These are phyloP conservation scores for Clarias laeviceps DNA, from an alignment of 2,797 vertebrate genomes.

Conservation along the genomic window DNA sequence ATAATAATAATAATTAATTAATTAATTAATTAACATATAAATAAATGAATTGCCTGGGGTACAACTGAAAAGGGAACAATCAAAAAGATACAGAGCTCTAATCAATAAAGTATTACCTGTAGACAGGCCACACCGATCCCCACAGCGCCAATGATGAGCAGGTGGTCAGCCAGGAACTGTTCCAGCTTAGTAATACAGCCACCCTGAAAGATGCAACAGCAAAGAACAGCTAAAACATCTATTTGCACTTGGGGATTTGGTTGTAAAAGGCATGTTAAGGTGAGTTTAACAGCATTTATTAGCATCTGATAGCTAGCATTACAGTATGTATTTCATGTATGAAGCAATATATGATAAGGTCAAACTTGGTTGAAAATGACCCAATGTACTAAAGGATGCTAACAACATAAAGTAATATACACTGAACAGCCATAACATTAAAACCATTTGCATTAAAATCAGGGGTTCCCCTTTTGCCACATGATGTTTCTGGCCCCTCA, in stretches of 20 bases:
- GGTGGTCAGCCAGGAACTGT: conserved; percentile 82
- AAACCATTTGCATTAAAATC: too few relatives aligned
- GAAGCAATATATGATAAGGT: too few relatives aligned
- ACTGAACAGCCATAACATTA: too few relatives aligned
- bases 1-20: background rate
- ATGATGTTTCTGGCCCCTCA: too few relatives aligned
- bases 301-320: too few relatives aligned
- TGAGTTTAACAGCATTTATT: too few relatives aligned
- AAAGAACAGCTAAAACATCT: conserved; percentile 7
- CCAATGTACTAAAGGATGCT: too few relatives aligned
- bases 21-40: background rate
- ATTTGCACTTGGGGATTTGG: background rate
- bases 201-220: conserved; percentile 68
- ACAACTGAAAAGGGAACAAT: background rate
- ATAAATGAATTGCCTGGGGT: background rate
- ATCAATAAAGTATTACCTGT: conserved; percentile 70
- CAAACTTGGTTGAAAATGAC: too few relatives aligned
- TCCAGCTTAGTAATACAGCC: conserved; percentile 86
- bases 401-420: too few relatives aligned
- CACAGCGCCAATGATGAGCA: conserved; percentile 83
- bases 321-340: too few relatives aligned
- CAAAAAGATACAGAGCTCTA: background rate
- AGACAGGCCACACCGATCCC: conserved; percentile 86
- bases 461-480: too few relatives aligned
- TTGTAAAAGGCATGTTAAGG: too few relatives aligned